Conservation (phyloP, 1,140 invertebrate species). For the Drosophila sulfurigaster region DNA sequence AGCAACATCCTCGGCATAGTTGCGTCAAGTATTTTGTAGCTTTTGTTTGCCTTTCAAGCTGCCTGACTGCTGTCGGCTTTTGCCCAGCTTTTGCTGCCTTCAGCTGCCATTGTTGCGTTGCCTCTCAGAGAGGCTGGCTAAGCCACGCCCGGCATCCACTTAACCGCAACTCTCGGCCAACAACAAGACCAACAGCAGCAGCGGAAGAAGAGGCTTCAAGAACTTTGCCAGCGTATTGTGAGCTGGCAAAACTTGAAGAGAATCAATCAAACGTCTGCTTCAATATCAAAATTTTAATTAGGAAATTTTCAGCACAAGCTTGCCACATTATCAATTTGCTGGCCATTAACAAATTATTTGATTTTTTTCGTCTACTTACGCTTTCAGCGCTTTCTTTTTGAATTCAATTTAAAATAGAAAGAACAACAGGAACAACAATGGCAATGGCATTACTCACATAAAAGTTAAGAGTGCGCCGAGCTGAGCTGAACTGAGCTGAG, state of each 20-base stretch:
- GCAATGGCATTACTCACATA: conserved; percentile 27
- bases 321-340: conserved; percentile 43
- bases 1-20: conserved; percentile 66
- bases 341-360: conserved; percentile 74
- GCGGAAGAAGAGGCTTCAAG: background rate
- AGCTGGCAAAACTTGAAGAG: conserved; percentile 53
- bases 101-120: conserved; percentile 20
- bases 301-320: conserved; percentile 49
- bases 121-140: too few relatives aligned
- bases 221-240: conserved; percentile 7
- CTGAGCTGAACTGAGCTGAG: conserved; percentile 23
- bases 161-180: conserved; percentile 48
- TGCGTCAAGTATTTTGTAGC: conserved; percentile 77
- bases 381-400: conserved; percentile 12
- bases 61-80: conserved; percentile 33
- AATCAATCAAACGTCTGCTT: conserved; percentile 76
- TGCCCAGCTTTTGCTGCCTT: conserved; percentile 46
- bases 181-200: conserved; percentile 13
- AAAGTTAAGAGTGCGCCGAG: conserved; percentile 46
- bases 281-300: conserved; percentile 80
- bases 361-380: conserved; percentile 36
- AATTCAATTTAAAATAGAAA: conserved; percentile 39
- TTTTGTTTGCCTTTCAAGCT: conserved; percentile 70
- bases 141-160: conserved; percentile 13
- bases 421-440: conserved; percentile 9